A percentile compares a stretch with the other conserved stretches of the same genome.
Evolutionary conservation across 2,888 invertebrate genomes (phyloP).

Genomic region (Strigamia maritima): DNA sequence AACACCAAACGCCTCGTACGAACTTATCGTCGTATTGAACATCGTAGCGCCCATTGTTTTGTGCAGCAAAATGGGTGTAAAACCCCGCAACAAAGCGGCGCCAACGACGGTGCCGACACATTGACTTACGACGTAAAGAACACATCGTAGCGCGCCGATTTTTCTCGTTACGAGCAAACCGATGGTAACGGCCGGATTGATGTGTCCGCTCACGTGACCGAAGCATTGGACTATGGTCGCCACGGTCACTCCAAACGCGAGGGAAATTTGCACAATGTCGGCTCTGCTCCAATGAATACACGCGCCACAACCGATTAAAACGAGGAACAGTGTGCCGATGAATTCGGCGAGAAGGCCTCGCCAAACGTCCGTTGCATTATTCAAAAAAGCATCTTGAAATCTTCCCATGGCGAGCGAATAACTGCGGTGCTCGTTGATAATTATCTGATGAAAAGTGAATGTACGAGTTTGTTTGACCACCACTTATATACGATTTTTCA

Average conservation of each 20-base stretch:
- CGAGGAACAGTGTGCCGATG: too few relatives aligned
- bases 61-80: constrained; percentile 52
- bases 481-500: too few relatives aligned
- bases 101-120: constrained; percentile 70
- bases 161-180: constrained; percentile 59
- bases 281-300: constrained; percentile 51
- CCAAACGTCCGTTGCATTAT: too few relatives aligned
- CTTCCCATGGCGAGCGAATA: too few relatives aligned
- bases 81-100: constrained; percentile 48
- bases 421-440: too few relatives aligned
- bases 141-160: constrained; percentile 68
- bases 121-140: constrained; percentile 78
- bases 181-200: constrained; percentile 53
- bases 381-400: too few relatives aligned
- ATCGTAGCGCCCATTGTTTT: too few relatives aligned
- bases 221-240: constrained; percentile 51
- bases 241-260: constrained; percentile 55
- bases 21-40: too few relatives aligned
- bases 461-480: too few relatives aligned
- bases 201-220: constrained; percentile 52
- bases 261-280: constrained; percentile 68
- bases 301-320: constrained; percentile 80
- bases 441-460: too few relatives aligned
- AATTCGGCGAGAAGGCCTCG: too few relatives aligned
- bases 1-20: too few relatives aligned